These are phyloP conservation scores for Pimephales promelas DNA, from an alignment of 2,113 vertebrate species.

Conservation along the genomic window DNA sequence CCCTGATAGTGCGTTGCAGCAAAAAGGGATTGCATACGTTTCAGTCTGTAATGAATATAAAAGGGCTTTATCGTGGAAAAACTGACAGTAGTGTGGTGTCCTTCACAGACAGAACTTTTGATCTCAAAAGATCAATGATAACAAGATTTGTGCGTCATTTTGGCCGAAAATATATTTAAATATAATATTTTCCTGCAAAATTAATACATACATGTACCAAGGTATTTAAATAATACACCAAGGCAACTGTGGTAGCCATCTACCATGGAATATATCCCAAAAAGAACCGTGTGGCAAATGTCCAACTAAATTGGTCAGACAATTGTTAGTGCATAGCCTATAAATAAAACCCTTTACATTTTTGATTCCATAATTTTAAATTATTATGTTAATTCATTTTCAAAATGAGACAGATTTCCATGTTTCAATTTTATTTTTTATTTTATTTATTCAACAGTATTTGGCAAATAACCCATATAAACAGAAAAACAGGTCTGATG, in stretches of 20 bases:
- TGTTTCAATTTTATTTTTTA: neutral
- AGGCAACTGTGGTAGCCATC: neutral
- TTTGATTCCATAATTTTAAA: neutral
- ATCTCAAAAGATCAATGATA: neutral
- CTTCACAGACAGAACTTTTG: neutral
- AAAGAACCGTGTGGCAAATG: neutral
- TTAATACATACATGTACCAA: too few relatives aligned
- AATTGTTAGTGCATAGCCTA: neutral
- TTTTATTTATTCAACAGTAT: conserved; percentile 13
- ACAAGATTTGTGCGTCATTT: neutral
- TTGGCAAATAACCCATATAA: neutral
- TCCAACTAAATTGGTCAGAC: neutral
- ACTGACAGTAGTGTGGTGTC: neutral
- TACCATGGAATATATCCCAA: neutral
- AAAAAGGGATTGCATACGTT: conserved; percentile 13
- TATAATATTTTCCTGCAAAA: neutral
- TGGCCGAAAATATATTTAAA: neutral
- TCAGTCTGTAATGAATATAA: neutral
- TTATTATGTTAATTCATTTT: neutral
- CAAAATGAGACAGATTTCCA: neutral
- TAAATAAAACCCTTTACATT: neutral
- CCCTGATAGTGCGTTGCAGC: conserved; percentile 27
- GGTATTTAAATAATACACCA: neutral
- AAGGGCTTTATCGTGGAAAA: neutral
- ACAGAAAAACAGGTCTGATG: neutral